Conservation (phyloP, 2,888 invertebrate genomes). For the Holacanthella duospinosa region DNA sequence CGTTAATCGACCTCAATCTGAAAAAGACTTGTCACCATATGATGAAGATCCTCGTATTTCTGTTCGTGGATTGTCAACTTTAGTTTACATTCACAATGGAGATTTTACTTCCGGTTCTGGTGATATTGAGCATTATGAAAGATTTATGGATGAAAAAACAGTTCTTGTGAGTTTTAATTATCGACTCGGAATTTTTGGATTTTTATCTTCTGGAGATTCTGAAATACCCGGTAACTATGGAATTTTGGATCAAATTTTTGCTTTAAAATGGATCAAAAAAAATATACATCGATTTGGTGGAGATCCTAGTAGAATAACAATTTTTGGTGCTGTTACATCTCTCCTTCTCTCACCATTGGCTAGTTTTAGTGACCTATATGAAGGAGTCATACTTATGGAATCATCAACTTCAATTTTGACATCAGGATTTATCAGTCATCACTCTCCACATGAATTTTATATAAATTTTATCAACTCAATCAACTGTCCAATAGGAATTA, state of each 20-base stretch:
- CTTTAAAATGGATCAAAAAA: constrained; percentile 30
- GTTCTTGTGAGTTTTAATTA: constrained; percentile 32
- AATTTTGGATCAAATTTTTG: constrained; percentile 29
- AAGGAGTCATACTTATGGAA: constrained; percentile 22
- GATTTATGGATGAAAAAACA: constrained; percentile 26
- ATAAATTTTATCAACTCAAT: constrained; percentile 12
- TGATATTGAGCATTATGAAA: constrained; percentile 16
- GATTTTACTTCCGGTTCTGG: constrained; percentile 27
- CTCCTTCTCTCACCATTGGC: constrained; percentile 23
- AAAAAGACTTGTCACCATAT: neutral
- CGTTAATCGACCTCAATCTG: neutral
- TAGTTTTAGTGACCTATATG: constrained; percentile 15
- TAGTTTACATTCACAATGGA: constrained; percentile 34
- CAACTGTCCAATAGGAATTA: constrained; percentile 4
- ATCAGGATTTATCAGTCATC: constrained; percentile 12
- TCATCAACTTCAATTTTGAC: constrained; percentile 20
- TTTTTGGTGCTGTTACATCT: constrained; percentile 31
- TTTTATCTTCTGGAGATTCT: constrained; percentile 21
- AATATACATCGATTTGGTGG: constrained; percentile 35
- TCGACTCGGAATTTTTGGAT: constrained; percentile 30
- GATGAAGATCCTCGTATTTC: constrained; percentile 3
- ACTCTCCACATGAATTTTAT: constrained; percentile 12
- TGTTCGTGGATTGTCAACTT: constrained; percentile 18
- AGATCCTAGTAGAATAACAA: constrained; percentile 26
- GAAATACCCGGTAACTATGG: constrained; percentile 30